phyloP scores from a whole-genome alignment of 2,888 invertebrate genomes.

The Entomobrya proxima region DNA sequence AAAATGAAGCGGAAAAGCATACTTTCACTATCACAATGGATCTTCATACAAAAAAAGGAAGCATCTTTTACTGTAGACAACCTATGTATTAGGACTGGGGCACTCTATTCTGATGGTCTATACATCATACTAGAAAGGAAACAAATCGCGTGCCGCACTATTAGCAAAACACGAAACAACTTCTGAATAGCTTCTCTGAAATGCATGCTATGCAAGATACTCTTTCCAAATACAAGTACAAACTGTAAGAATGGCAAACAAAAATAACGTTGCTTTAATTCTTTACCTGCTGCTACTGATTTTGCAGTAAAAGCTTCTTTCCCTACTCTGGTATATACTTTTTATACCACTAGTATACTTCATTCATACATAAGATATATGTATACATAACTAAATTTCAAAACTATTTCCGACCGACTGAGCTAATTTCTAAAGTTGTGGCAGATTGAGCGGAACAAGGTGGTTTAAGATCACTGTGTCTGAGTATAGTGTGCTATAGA shows the following conservation, averaged over 20 bases:
- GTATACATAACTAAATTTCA: neutral
- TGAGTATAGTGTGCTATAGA: neutral
- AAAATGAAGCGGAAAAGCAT: neutral
- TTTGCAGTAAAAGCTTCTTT: no score
- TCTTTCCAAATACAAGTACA: neutral
- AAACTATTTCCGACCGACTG: constrained; percentile 22
- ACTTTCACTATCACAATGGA: neutral
- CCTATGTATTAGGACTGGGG: neutral
- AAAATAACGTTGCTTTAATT: neutral
- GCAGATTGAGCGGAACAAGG: neutral
- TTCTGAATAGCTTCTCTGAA: neutral
- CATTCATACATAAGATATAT: neutral
- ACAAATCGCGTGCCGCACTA: neutral
- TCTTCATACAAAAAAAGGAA: neutral
- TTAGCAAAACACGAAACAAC: neutral
- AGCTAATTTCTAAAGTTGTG: neutral
- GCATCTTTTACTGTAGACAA: neutral
- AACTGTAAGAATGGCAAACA: neutral
- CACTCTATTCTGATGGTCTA: neutral
- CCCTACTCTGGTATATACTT: no score
- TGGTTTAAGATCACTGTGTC: neutral
- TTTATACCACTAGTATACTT: neutral
- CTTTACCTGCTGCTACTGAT: neutral
- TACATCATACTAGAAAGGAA: neutral
- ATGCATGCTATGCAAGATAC: neutral